Percentiles rank a stretch among this genome's conserved stretches.
phyloP scores from a whole-genome alignment of 2,113 vertebrate species.

The Chaenogobius annularis region DNA sequence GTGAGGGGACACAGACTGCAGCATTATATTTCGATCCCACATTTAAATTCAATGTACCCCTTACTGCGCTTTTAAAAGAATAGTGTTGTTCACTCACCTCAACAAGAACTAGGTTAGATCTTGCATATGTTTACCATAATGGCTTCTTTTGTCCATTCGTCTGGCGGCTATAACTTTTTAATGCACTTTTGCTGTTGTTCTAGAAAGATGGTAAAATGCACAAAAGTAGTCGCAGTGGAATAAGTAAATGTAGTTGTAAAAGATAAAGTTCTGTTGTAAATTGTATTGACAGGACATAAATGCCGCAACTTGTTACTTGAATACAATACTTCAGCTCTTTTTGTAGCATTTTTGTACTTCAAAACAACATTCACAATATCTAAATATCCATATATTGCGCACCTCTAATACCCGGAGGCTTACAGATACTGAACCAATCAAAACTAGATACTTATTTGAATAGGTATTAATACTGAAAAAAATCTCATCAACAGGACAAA shows the following conservation, averaged over 20 bases:
- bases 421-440: too few species aligned
- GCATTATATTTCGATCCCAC: constrained; percentile 38
- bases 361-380: neutral
- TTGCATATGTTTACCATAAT: constrained; percentile 74
- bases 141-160: constrained; percentile 38
- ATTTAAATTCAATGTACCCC: constrained; percentile 50
- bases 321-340: neutral
- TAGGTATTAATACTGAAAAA: too few species aligned
- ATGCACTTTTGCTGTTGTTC: constrained; percentile 16
- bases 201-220: neutral
- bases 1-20: constrained; percentile 32
- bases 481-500: too few species aligned
- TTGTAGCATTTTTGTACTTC: too few species aligned
- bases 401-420: too few species aligned
- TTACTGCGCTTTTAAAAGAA: constrained; percentile 39
- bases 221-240: neutral
- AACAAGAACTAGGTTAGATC: constrained; percentile 71
- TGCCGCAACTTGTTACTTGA: too few species aligned
- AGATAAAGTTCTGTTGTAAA: too few species aligned
- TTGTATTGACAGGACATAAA: too few species aligned
- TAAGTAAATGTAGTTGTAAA: neutral
- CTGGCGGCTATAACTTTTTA: constrained; percentile 49
- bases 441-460: too few species aligned
- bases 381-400: too few species aligned
- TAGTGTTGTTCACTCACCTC: constrained; percentile 53